Conservation (phyloP, 1,140 invertebrate species). For the Drosophila lowei region DNA sequence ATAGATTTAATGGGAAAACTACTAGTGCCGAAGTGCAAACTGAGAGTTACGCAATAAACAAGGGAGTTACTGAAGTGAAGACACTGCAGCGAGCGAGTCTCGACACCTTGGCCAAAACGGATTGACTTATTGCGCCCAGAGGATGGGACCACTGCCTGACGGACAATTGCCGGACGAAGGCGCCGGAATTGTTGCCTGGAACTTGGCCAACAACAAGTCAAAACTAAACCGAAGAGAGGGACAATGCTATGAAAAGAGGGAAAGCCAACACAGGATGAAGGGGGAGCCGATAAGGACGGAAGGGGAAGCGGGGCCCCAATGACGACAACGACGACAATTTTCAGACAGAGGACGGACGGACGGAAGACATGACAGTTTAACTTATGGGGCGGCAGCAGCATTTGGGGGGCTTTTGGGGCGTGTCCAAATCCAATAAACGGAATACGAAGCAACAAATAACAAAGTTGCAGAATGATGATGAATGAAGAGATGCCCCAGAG, state of each 20-base stretch:
- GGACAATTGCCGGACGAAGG: constrained; percentile 39
- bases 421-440: constrained; percentile 48
- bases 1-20: constrained; percentile 9
- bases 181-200: constrained; percentile 52
- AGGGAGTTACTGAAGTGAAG: constrained; percentile 41
- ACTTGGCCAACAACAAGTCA: constrained; percentile 17
- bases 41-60: constrained; percentile 51
- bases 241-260: constrained; percentile 15
- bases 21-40: constrained; percentile 18
- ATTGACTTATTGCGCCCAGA: constrained; percentile 48
- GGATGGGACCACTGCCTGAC: background rate
- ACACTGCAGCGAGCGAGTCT: constrained; percentile 20
- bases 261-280: constrained; percentile 13
- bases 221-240: constrained; percentile 1
- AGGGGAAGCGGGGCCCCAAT: no score
- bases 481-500: background rate
- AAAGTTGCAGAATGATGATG: constrained; percentile 32
- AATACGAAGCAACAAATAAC: constrained; percentile 30
- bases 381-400: constrained; percentile 33
- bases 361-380: constrained; percentile 57
- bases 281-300: constrained; percentile 6
- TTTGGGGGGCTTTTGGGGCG: constrained; percentile 5
- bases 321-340: constrained; percentile 31
- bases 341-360: constrained; percentile 13
- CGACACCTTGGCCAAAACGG: constrained; percentile 56